Base-by-base conservation (phyloP, 1,140 invertebrate species). In the Globodera ellingtonae region DNA sequence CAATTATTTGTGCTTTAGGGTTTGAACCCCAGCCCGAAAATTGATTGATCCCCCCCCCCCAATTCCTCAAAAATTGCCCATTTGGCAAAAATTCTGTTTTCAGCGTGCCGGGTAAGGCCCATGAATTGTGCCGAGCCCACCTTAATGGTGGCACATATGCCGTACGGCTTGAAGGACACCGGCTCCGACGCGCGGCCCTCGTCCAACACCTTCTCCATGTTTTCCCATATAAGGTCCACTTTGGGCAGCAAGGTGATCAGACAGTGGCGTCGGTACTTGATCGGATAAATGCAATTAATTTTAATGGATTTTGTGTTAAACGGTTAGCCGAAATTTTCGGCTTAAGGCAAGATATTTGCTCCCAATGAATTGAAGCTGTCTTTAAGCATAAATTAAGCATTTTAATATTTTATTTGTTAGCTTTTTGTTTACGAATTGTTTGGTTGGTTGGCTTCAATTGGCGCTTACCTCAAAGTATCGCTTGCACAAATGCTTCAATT, bases 401-500 rank as follows among this genome's bases (percentile, higher is more conserved):
- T 24, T 24, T 24, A 24, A 24, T 24, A 24, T 24, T 24, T 24
- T 24, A 24, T 24, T 24, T n/a, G n/a, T n/a, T n/a, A n/a, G n/a
- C n/a, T 24, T 24, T 24, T 24, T 24, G 24, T 24, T 24, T 21
- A 72, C 44, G n/a, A 24, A 47, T 69, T 75, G 44, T 2, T 7
- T 72, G 9, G 18, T 73, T 35, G 8, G 21, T 35, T 15, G 21
- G 10, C 24, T 18, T 74, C 8, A 10, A 76, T 78, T 75, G 62
- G 21, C 75, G 4, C 44, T 72, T 44, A 81, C 80, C 66, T 81
- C 80, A 62, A 72, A 80, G 65, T 81, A 80, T 9, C 80, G 65
- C 15, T 81, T 81, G 65, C 80, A 81, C 10, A 81, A 24, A 44
- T 81, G 80, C 35, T 79, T 78, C 44, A 81, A 52, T 48, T 77